phyloP scores from a whole-genome alignment of 2,888 invertebrate species.

The Mythimna vitellina region DNA sequence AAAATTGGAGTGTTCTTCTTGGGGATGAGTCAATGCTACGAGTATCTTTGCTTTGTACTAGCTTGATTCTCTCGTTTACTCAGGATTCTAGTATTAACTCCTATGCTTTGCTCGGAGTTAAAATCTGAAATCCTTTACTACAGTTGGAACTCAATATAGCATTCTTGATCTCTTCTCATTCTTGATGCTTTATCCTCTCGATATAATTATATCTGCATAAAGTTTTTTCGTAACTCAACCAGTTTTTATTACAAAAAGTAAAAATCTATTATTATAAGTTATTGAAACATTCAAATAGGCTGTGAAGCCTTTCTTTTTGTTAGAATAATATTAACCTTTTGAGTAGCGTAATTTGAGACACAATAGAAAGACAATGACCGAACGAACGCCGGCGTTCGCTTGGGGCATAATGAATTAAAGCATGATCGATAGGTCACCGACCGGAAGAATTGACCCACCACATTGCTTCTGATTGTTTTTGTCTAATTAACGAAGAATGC shows the following conservation, averaged over 20 bases:
- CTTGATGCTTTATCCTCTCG: neutral
- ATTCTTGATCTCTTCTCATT: too few species aligned
- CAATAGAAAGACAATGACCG: too few species aligned
- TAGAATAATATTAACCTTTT: too few species aligned
- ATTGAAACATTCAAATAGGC: slow-evolving; percentile 7
- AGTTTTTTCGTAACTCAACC: neutral
- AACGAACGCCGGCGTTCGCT: too few species aligned
- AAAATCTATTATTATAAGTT: neutral
- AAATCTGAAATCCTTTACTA: neutral
- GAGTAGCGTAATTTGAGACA: too few species aligned
- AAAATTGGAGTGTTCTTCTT: neutral
- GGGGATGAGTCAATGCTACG: neutral
- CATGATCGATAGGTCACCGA: too few species aligned
- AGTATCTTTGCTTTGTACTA: neutral
- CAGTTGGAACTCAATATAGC: neutral
- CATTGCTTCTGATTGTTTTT: too few species aligned
- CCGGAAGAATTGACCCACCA: too few species aligned
- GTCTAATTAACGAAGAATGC: too few species aligned
- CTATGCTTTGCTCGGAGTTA: neutral
- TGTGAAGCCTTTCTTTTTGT: slow-evolving; percentile 2
- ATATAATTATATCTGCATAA: neutral
- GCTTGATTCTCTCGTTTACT: neutral
- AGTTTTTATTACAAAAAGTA: neutral
- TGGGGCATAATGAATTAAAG: too few species aligned
- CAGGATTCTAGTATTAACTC: neutral